Evolutionary conservation across 2,113 vertebrate species (phyloP).

Genomic region (Colinus virginianus): DNA sequence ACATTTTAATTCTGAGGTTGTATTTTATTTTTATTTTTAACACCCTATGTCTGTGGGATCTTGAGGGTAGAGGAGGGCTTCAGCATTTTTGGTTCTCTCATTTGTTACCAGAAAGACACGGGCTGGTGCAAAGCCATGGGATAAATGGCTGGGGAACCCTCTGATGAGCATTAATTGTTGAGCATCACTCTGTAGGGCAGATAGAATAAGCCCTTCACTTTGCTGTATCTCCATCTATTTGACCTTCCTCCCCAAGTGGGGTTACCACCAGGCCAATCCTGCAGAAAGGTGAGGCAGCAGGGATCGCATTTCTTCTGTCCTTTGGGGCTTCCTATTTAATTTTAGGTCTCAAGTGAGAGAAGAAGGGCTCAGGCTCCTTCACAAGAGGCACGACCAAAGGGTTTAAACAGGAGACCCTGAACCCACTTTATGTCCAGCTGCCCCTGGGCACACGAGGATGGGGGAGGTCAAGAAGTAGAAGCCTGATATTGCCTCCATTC

Average conservation of each 20-base stretch:
- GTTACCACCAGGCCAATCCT: not conserved
- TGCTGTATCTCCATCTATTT: not conserved
- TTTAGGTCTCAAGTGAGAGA: not conserved
- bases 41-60: not conserved
- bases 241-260: not conserved
- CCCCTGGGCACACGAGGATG: not conserved
- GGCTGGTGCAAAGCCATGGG: not conserved
- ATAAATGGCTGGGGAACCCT: accelerated
- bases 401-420: not conserved
- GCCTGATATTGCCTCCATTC: not conserved
- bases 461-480: not conserved
- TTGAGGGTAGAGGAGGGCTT: not conserved
- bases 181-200: not conserved
- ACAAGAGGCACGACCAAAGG: not conserved
- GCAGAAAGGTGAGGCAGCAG: not conserved
- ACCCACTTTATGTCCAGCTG: not conserved
- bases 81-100: not conserved
- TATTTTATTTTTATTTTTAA: not conserved
- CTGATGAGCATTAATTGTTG: no score
- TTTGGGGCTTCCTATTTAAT: not conserved
- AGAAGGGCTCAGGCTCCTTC: not conserved
- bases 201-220: not conserved
- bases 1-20: not conserved
- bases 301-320: not conserved
- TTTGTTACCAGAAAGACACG: not conserved